phyloP scores from a whole-genome alignment of 2,113 vertebrate species.

The Acrocephalus kingi region DNA sequence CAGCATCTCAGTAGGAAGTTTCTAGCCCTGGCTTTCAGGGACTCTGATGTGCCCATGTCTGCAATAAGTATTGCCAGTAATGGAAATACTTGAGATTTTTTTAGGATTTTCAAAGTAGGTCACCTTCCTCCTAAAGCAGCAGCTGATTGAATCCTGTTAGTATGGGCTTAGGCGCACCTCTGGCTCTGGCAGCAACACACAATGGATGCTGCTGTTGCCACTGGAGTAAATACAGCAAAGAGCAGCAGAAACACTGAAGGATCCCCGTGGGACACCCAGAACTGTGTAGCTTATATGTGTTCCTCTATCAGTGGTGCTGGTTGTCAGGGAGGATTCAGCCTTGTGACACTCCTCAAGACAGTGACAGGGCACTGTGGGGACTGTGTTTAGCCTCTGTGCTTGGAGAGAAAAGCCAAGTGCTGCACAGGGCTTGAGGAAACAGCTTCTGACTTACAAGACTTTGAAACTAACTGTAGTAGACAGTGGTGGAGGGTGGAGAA shows the following conservation, averaged over 20 bases:
- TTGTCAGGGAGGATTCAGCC: neutral
- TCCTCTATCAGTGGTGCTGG: neutral
- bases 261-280: neutral
- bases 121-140: neutral
- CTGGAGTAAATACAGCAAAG: neutral
- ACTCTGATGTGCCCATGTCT: neutral
- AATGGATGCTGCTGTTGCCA: neutral
- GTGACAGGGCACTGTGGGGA: neutral
- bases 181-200: neutral
- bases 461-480: neutral
- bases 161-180: neutral
- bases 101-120: neutral
- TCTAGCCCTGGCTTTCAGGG: neutral
- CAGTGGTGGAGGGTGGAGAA: neutral
- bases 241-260: neutral
- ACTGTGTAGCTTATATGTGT: rapidly evolving
- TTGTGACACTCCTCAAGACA: neutral
- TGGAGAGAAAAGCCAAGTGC: neutral
- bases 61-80: neutral
- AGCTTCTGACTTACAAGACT: neutral
- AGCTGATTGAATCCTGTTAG: neutral
- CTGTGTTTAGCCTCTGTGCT: neutral
- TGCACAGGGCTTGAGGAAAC: neutral
- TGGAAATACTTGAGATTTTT: neutral
- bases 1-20: neutral